phyloP scores from a whole-genome alignment of 2,888 invertebrate genomes.

The Hydroisotoma schaefferi region DNA sequence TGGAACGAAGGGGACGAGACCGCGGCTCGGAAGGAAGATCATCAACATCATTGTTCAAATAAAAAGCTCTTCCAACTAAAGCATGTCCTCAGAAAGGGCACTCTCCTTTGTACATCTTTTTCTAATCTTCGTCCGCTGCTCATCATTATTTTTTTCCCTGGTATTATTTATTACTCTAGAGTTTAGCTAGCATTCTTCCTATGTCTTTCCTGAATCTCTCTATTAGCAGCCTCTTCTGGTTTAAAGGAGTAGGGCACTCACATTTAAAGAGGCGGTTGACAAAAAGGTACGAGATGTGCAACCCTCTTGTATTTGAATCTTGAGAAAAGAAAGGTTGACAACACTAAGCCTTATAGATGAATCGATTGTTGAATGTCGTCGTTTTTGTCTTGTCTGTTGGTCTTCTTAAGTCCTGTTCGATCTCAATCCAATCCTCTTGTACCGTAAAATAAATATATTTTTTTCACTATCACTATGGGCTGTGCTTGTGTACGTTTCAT shows the following conservation, averaged over 20 bases:
- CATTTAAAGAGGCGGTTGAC: conserved; percentile 2
- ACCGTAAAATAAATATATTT: too few species aligned
- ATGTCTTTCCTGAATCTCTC: neutral
- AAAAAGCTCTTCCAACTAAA: neutral
- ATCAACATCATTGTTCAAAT: neutral
- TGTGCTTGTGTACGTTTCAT: too few species aligned
- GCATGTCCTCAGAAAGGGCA: neutral
- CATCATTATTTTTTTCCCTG: neutral
- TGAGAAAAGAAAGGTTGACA: conserved; percentile 1
- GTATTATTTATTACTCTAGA: neutral
- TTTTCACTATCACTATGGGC: too few species aligned
- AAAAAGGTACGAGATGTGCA: neutral
- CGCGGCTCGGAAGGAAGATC: neutral
- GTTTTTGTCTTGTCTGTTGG: too few species aligned
- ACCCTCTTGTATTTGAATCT: too few species aligned
- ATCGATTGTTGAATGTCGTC: neutral
- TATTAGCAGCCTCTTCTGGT: neutral
- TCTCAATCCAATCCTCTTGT: too few species aligned
- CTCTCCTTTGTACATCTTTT: neutral
- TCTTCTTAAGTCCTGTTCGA: too few species aligned
- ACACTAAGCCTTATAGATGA: neutral
- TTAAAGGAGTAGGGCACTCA: neutral
- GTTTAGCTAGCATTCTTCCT: neutral
- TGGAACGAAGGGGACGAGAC: neutral
- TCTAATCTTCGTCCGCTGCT: neutral